Conservation (phyloP, 2,888 invertebrate genomes). For the Blomia tropicalis region DNA sequence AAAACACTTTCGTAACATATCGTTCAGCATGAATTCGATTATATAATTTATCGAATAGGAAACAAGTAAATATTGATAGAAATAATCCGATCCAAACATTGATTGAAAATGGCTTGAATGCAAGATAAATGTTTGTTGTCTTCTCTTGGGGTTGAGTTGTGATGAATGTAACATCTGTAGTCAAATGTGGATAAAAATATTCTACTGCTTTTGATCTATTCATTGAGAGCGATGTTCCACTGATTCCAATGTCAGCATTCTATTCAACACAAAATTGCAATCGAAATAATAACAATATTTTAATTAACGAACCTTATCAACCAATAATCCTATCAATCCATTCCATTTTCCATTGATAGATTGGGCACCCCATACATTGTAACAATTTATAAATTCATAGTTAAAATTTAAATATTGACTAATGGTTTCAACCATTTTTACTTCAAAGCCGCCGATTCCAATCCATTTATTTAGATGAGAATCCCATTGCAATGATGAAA, state of each 20-base stretch:
- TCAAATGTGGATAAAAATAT: constrained; percentile 5
- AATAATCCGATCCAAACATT: background rate
- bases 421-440: background rate
- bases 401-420: constrained; percentile 3
- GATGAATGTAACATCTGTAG: constrained; percentile 13
- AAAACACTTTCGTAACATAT: background rate
- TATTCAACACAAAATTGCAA: background rate
- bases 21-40: background rate
- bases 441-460: background rate
- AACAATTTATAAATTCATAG: constrained; percentile 8
- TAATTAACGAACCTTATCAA: background rate
- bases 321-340: constrained; percentile 11
- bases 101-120: background rate
- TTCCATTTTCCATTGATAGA: background rate
- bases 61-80: background rate
- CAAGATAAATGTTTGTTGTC: background rate
- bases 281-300: background rate
- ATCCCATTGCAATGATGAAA: background rate
- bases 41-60: background rate
- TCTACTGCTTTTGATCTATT: background rate
- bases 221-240: constrained; percentile 3
- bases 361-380: background rate
- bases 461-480: background rate
- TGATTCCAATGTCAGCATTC: constrained; percentile 16
- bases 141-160: background rate